Base-by-base conservation (phyloP, 2,888 invertebrate species). In the Drosophila pseudotakahashii region DNA sequence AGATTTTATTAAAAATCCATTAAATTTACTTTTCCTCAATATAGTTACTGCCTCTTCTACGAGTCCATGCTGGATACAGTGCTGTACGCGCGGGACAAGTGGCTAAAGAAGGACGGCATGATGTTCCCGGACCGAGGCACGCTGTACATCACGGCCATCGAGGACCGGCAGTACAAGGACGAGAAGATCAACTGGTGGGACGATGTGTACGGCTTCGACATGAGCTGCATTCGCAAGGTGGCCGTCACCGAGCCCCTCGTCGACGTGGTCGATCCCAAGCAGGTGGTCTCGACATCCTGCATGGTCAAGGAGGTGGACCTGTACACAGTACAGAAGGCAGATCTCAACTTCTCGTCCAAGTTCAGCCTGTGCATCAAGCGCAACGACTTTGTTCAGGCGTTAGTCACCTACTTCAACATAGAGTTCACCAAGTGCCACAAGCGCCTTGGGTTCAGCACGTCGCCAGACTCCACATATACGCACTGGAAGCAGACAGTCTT, bases 141-240 rank as follows among this genome's bases (percentile, higher is more conserved):
- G 1, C 93, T 99, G 44, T 99, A 97, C 92, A 96, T 99, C 60
- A 97, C 97, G 73, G 97, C 96, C 23, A 97, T 97, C 68, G 97
- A 98, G 92, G 99, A 99, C 92, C 94, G 99, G 19, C 99, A 99
- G 93, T 99, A 99, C 93, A 99, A 99, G 92, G 99, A 99, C 90
- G 99, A 99, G 93, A 99, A 99, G 93, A 99, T 99, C 84, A 99
- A 99, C 93, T 99, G 99, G 99, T 99, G 99, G 99, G 98, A 99
- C 90, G 98, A 98, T 93, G 99, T 99, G 2, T 99, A 99, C 89
- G 99, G 99, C 53, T 99, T 99, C 91, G 98, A 99, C 92, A 99
- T 99, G 99, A 98, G 98, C 84, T 98, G 98, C 82, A 99, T 99
- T 91, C 94, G 99, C 58, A 97, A 98, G 93, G 98, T 99, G 72